Conservation (phyloP, 2,113 vertebrate genomes). For the Scomber scombrus region DNA sequence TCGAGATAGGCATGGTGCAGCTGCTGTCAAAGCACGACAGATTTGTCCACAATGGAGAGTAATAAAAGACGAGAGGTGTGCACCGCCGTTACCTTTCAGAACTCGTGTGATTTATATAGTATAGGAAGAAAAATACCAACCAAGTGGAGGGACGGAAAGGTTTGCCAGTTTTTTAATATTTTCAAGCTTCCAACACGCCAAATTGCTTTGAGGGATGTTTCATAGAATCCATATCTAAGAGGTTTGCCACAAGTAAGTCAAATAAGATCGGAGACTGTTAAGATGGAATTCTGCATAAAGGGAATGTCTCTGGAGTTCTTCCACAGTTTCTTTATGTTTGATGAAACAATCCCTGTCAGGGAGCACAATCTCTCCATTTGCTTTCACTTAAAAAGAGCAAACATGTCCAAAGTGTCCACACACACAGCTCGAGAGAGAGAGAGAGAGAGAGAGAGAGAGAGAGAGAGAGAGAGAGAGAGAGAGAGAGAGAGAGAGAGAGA, state of each 20-base stretch:
- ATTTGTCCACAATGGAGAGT: conserved; percentile 40
- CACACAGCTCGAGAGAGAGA: background rate
- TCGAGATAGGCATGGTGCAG: conserved; percentile 15
- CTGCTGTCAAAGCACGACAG: background rate
- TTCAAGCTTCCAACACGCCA: conserved; percentile 26
- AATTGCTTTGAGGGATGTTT: conserved; percentile 43
- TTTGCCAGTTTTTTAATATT: conserved; percentile 42
- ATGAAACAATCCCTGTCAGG: conserved; percentile 32
- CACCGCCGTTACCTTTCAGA: conserved; percentile 50
- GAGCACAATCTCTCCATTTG: conserved; percentile 39
- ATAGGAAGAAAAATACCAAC: conserved; percentile 35
- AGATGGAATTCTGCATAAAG: conserved; percentile 8
- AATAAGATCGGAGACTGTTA: conserved; percentile 14
- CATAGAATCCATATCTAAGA: conserved; percentile 49
- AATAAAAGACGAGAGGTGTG: conserved; percentile 54
- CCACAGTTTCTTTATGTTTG: conserved; percentile 30
- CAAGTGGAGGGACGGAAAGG: conserved; percentile 29
- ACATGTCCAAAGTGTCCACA: conserved; percentile 5
- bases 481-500: too few species aligned
- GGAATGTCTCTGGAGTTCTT: conserved; percentile 22
- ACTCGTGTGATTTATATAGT: conserved; percentile 51
- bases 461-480: too few species aligned
- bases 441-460: too few species aligned
- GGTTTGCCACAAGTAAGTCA: conserved; percentile 44
- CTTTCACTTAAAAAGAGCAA: conserved; percentile 42